Conservation (phyloP, 2,888 invertebrate genomes). For the Ecliptopera silaceata region DNA sequence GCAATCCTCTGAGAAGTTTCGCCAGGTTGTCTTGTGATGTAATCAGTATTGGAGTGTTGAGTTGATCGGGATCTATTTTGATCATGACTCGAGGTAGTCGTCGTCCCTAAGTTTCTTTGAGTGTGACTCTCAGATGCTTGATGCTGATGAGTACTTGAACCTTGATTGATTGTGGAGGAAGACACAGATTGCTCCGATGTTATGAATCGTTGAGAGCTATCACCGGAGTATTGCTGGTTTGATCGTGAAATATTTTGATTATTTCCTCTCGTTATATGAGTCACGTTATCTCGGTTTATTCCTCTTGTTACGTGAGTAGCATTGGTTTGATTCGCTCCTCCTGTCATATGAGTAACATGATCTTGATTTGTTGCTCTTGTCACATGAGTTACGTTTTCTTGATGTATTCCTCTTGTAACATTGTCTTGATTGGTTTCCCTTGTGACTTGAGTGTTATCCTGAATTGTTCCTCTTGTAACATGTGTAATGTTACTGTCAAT, state of each 20-base stretch:
- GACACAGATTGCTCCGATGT: conserved; percentile 45
- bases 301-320: conserved; percentile 47
- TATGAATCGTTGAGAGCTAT: conserved; percentile 41
- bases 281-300: conserved; percentile 42
- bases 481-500: conserved; percentile 26
- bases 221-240: conserved; percentile 47
- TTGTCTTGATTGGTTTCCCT: conserved; percentile 45
- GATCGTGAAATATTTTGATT: conserved; percentile 49
- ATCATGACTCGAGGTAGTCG: conserved; percentile 41
- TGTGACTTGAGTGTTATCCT: conserved; percentile 40
- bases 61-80: conserved; percentile 49
- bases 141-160: conserved; percentile 40
- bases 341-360: conserved; percentile 44
- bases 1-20: conserved; percentile 54
- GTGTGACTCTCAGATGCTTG: conserved; percentile 40
- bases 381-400: conserved; percentile 42
- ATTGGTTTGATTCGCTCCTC: conserved; percentile 43
- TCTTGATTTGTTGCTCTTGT: conserved; percentile 46
- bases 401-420: neutral
- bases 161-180: conserved; percentile 43
- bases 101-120: conserved; percentile 43
- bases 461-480: conserved; percentile 46
- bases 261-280: conserved; percentile 45
- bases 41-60: conserved; percentile 46
- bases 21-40: conserved; percentile 38